Base-by-base conservation (phyloP, 2,888 invertebrate genomes). In the Trichopoda pennipes region DNA sequence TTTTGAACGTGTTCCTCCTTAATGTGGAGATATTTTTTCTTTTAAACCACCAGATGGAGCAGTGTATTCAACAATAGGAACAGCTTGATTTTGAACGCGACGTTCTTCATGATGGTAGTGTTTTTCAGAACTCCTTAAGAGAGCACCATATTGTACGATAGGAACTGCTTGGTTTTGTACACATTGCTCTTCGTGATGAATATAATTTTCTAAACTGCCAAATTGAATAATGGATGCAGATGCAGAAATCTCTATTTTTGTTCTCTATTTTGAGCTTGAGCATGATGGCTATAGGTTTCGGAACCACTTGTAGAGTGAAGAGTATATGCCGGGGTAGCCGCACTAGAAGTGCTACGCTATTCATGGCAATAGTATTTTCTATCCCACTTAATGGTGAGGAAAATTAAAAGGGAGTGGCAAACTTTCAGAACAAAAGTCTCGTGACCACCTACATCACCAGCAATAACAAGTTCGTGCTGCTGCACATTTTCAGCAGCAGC, bases 251-350 rank as follows among this genome's bases (percentile, higher is more conserved):
- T n/a, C n/a, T n/a, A n/a, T n/a, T n/a, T n/a, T n/a, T n/a, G n/a
- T n/a, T n/a, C n/a, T n/a, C n/a, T n/a, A n/a, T n/a, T 74, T 76
- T 84, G 70, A 32, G 84, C 86, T 80, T 88, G 86, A 0, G 88
- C 84, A 49, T 89, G 90, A 35, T 86, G 88, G 17, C 87, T 81
- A 44, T 87, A 89, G n/a, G 87, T 86, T 80, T 90, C 87, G 0
- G 90, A 85, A 28, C 86, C 86, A 44, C 85, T 86, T 0, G 72
- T 16, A 17, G 83, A 73, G 19, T 86, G 83, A 10, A 77, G 73
- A 1, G 85, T 51, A 23, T 84, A 82, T 12, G 84, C 78, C 3
- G 83, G 81, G 3, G 44, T 47, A n/a, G 81, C 79, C 3, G 78
- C 42, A 58, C 75, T 84, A 32, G 84, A 80, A 35, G 81, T 17